Percentiles rank a stretch among this genome's conserved stretches.
phyloP scores from a whole-genome alignment of 1,140 invertebrate species.

The Procambarus virginalis region DNA sequence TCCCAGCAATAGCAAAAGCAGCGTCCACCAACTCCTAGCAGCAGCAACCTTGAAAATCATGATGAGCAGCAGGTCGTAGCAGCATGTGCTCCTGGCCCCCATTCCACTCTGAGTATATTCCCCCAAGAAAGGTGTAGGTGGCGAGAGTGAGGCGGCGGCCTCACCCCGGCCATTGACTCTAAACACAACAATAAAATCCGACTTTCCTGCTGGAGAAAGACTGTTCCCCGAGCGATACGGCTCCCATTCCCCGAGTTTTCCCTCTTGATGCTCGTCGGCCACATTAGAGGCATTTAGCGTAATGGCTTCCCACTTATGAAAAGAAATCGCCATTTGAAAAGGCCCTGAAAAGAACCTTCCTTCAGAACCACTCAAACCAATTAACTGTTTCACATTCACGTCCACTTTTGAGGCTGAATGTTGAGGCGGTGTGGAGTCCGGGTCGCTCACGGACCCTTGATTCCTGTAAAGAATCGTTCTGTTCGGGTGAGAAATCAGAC shows the following conservation, averaged over 20 bases:
- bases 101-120: neutral
- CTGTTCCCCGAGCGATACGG: neutral
- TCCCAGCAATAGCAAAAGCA: too few species aligned
- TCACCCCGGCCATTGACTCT: constrained; percentile 42
- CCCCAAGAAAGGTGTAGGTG: constrained; percentile 5
- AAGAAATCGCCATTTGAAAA: constrained; percentile 65
- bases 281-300: constrained; percentile 66
- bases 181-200: constrained; percentile 52
- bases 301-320: constrained; percentile 68
- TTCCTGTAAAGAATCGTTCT: neutral
- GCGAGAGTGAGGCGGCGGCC: constrained; percentile 7
- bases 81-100: too few species aligned
- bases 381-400: constrained; percentile 68
- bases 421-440: constrained; percentile 3
- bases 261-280: constrained; percentile 50
- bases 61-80: too few species aligned
- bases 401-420: constrained; percentile 66
- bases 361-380: constrained; percentile 67
- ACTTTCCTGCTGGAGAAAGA: constrained; percentile 38
- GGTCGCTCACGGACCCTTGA: neutral
- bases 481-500: too few species aligned
- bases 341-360: constrained; percentile 64
- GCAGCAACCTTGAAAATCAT: too few species aligned
- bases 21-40: too few species aligned
- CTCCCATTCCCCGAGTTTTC: constrained; percentile 26